phyloP scores from a whole-genome alignment of 2,113 vertebrate genomes.

The Thryonomys swinderianus region DNA sequence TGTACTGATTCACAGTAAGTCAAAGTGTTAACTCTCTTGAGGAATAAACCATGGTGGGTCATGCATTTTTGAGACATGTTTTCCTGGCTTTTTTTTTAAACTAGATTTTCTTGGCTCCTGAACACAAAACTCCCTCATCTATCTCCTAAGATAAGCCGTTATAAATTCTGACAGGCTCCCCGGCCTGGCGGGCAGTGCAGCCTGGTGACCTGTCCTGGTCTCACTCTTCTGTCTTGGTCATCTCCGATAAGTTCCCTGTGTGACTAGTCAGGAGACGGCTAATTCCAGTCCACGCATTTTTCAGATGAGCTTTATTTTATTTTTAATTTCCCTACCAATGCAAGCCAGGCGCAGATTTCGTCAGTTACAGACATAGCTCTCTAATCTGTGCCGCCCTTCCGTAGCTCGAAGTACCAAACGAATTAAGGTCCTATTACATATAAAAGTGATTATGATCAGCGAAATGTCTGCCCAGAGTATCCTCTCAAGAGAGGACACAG shows the following conservation, averaged over 20 bases:
- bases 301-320: slow-evolving; percentile 84
- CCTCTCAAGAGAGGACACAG: slow-evolving; percentile 36
- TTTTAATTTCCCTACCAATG: slow-evolving; percentile 84
- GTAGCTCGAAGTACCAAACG: slow-evolving; percentile 69
- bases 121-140: slow-evolving; percentile 56
- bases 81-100: slow-evolving; percentile 53
- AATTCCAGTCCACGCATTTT: slow-evolving; percentile 81
- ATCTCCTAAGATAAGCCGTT: slow-evolving; percentile 82
- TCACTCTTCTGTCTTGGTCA: slow-evolving; percentile 82
- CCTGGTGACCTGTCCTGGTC: slow-evolving; percentile 67
- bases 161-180: slow-evolving; percentile 79
- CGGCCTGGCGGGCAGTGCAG: slow-evolving; percentile 60
- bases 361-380: slow-evolving; percentile 80
- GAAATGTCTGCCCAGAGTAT: slow-evolving; percentile 59
- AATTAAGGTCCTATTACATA: slow-evolving; percentile 81
- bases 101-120: slow-evolving; percentile 66
- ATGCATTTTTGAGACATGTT: slow-evolving; percentile 50
- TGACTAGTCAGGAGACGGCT: slow-evolving; percentile 83
- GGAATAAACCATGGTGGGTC: slow-evolving; percentile 22
- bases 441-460: slow-evolving; percentile 78
- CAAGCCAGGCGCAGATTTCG: slow-evolving; percentile 72
- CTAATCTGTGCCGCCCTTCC: slow-evolving; percentile 80
- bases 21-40: slow-evolving; percentile 14
- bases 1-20: slow-evolving; percentile 18
- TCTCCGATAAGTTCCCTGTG: slow-evolving; percentile 78